Conservation (phyloP, 2,797 vertebrate genomes). For the Lithobates sylvaticus region DNA sequence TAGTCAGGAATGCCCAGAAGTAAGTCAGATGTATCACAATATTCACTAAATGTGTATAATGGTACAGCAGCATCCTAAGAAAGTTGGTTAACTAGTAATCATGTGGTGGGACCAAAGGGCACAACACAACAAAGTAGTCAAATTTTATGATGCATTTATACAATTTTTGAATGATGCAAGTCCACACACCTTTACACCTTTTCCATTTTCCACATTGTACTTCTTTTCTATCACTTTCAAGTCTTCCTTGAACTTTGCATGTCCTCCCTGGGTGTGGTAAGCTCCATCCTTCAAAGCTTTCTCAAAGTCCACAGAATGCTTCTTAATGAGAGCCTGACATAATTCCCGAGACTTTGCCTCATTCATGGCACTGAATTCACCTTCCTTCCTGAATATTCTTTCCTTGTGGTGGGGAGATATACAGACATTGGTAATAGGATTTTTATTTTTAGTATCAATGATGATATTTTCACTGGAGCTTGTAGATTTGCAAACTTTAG, state of each 20-base stretch:
- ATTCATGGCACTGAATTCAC: slow-evolving; percentile 11
- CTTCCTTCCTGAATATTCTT: not conserved
- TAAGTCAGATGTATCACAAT: too few relatives aligned
- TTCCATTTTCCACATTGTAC: slow-evolving; percentile 2
- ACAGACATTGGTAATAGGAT: not conserved
- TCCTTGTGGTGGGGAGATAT: not conserved
- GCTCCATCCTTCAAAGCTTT: not conserved
- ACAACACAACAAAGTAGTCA: too few relatives aligned
- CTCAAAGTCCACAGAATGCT: not conserved
- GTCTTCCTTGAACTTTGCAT: slow-evolving; percentile 16
- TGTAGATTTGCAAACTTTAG: too few relatives aligned
- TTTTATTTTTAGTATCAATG: too few relatives aligned
- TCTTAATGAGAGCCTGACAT: slow-evolving; percentile 31
- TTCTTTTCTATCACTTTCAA: slow-evolving; percentile 1
- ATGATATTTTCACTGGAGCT: too few relatives aligned
- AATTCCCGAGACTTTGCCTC: slow-evolving; percentile 10
- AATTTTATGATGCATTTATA: too few relatives aligned
- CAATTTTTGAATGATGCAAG: too few relatives aligned
- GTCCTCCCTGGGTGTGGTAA: slow-evolving; percentile 12
- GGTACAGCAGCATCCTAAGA: too few relatives aligned
- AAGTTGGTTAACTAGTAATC: too few relatives aligned
- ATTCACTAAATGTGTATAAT: too few relatives aligned
- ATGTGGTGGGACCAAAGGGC: too few relatives aligned
- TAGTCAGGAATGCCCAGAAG: too few relatives aligned
- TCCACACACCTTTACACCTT: slow-evolving; percentile 37